Percentiles rank a stretch among this genome's conserved stretches.
phyloP scores from a whole-genome alignment of 2,888 invertebrate genomes.

The Micoletzkya japonica region DNA sequence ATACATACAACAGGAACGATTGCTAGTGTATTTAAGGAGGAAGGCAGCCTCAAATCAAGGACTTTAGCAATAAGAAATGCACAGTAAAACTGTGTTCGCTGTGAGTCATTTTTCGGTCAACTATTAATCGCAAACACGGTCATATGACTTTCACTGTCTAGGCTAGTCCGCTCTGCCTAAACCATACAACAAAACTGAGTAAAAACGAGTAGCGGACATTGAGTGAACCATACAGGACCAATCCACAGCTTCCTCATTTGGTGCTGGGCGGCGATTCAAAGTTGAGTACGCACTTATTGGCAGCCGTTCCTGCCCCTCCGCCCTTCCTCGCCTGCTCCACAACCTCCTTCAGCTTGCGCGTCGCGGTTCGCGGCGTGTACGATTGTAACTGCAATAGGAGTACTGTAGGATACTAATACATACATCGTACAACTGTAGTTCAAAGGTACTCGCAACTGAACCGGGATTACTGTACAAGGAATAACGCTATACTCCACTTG shows the following conservation, averaged over 20 bases:
- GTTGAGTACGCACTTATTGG: neutral
- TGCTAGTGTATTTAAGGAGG: too few relatives aligned
- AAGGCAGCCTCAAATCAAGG: too few relatives aligned
- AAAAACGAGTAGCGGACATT: too few relatives aligned
- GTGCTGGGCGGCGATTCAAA: conserved; percentile 22
- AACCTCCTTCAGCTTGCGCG: conserved; percentile 4
- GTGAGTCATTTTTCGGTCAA: neutral
- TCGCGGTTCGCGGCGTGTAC: conserved; percentile 12
- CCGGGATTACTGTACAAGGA: neutral
- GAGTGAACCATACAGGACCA: neutral
- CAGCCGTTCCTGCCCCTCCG: neutral
- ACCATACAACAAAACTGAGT: too few relatives aligned
- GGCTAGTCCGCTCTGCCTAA: too few relatives aligned
- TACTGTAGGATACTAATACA: neutral
- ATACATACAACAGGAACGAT: too few relatives aligned
- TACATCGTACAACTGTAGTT: neutral
- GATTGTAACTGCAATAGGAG: conserved; percentile 14
- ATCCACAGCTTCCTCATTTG: conserved; percentile 5
- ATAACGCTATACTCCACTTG: neutral
- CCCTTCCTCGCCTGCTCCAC: neutral
- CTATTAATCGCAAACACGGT: neutral
- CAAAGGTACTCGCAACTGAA: neutral
- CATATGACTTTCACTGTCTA: neutral
- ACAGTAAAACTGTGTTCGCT: too few relatives aligned
- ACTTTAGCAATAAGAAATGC: too few relatives aligned